A percentile compares a stretch with the other conserved stretches of the same genome.
Conservation (phyloP, 35 echinoderm and acorn worm genomes). For the Eucidaris tribuloides region DNA sequence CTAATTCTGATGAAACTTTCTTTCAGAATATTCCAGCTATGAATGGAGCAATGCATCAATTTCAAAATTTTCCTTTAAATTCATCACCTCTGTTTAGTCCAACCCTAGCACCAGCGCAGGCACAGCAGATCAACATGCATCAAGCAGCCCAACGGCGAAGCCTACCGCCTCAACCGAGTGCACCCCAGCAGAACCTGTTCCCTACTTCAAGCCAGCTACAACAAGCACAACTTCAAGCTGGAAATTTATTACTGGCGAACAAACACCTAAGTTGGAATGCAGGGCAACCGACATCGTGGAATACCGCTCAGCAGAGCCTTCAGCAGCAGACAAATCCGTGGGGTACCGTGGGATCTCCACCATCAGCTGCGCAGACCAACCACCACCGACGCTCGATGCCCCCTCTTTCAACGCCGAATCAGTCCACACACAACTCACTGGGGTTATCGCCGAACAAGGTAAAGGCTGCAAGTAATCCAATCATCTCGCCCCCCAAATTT, state of each 20-base stretch:
- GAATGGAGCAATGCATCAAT: conserved; percentile 88
- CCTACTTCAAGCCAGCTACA: conserved; percentile 68
- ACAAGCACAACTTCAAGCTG: conserved; percentile 77
- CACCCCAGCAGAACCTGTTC: conserved; percentile 78
- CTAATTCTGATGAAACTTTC: conserved; percentile 81
- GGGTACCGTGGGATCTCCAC: conserved; percentile 90
- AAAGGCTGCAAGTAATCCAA: conserved; percentile 64
- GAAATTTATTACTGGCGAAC: conserved; percentile 62
- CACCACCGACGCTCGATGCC: conserved; percentile 85
- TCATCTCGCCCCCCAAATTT: conserved; percentile 96
- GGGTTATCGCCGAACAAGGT: conserved; percentile 77
- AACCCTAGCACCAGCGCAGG: conserved; percentile 49
- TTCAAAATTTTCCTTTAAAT: conserved; percentile 96
- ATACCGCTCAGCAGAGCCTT: conserved; percentile 20
- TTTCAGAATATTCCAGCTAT: conserved; percentile 90
- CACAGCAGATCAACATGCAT: conserved; percentile 19
- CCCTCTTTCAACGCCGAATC: conserved; percentile 14
- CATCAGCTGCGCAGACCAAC: conserved; percentile 49
- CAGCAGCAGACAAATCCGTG: conserved; percentile 70
- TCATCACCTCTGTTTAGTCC: conserved; percentile 88
- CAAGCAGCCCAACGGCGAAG: conserved; percentile 62
- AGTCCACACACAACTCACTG: conserved; percentile 40
- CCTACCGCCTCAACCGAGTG: conserved; percentile 73
- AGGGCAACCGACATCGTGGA: conserved; percentile 61
- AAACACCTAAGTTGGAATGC: conserved; percentile 78